A percentile compares a stretch with the other conserved stretches of the same genome.
phyloP scores from a whole-genome alignment of 2,888 invertebrate species.

The Philereme transversata region DNA sequence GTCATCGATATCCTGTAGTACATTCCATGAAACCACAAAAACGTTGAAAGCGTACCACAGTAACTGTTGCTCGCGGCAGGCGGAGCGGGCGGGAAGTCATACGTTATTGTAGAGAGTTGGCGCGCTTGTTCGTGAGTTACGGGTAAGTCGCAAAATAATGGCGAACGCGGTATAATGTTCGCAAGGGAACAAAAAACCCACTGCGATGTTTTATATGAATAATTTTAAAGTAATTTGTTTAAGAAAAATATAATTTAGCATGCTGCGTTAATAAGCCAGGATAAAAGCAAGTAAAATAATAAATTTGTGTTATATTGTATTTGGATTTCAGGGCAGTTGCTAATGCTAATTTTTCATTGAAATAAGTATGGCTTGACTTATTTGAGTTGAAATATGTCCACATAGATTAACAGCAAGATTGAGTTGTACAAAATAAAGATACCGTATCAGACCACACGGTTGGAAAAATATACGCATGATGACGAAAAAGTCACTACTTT shows the following conservation, averaged over 20 bases:
- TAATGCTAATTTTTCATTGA: no score
- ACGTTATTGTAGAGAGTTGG: neutral
- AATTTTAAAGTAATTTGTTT: no score
- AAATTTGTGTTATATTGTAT: no score
- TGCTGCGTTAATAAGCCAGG: no score
- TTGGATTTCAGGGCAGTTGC: no score
- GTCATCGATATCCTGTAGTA: constrained; percentile 28
- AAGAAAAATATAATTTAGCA: no score
- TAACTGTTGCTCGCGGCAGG: constrained; percentile 18
- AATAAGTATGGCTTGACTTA: neutral
- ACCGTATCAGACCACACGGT: neutral
- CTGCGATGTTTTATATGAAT: no score
- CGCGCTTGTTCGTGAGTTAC: constrained; percentile 1
- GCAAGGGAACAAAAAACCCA: no score
- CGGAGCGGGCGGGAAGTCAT: constrained; percentile 12
- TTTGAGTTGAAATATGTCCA: no score
- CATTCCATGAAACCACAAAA: constrained; percentile 14
- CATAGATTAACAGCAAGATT: no score
- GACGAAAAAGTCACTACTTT: neutral
- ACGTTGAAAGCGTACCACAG: constrained; percentile 16
- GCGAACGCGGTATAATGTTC: constrained; percentile 7
- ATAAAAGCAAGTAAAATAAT: no score
- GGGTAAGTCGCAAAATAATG: constrained; percentile 10
- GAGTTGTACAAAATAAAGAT: neutral
- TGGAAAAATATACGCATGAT: neutral